Base-by-base conservation (phyloP, 2,113 vertebrate species). In the Chascanopsetta lugubris region DNA sequence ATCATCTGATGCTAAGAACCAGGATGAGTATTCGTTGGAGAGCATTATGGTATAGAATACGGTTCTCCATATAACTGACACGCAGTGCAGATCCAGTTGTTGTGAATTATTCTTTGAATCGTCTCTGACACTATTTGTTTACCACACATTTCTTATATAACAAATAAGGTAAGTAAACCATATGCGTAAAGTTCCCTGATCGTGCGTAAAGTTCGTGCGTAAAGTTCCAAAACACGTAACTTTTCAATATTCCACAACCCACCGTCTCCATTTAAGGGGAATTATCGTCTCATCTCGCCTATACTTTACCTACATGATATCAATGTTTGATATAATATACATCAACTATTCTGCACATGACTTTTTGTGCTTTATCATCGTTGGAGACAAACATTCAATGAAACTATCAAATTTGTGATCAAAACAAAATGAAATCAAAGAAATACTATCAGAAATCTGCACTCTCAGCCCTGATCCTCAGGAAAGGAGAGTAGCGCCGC, bases 401-500 rank as follows among this genome's bases (percentile, higher is more conserved):
- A 10, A 15, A 2, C 5, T 24, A 45, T 40, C n/a, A 10, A 20
- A 8, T 36, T 22, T 62, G 4, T 43, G 1, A 27, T 51, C 9
- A 56, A 61, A 48, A 10, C 1, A n/a, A n/a, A n/a, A n/a, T n/a
- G n/a, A n/a, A n/a, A n/a, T n/a, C n/a, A n/a, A n/a, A n/a, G n/a
- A n/a, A n/a, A n/a, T n/a, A n/a, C n/a, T n/a, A n/a, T n/a, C n/a
- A n/a, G n/a, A n/a, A n/a, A n/a, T n/a, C n/a, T n/a, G 12, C 10
- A 46, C 5, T 0, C 15, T 4, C 6, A 61, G 8, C 17, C 13
- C 9, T 9, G 32, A 18, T 22, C 26, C 25, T 66, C 53, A 53
- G 43, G 36, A 46, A 62, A 61, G 64, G 61, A n/a, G 48, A 55
- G 15, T 73, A 82, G 89, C 84, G 87, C 86, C 89, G 50, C 81